Evolutionary conservation across 2,113 vertebrate genomes (phyloP).

Genomic region (Corynorhinus townsendii): DNA sequence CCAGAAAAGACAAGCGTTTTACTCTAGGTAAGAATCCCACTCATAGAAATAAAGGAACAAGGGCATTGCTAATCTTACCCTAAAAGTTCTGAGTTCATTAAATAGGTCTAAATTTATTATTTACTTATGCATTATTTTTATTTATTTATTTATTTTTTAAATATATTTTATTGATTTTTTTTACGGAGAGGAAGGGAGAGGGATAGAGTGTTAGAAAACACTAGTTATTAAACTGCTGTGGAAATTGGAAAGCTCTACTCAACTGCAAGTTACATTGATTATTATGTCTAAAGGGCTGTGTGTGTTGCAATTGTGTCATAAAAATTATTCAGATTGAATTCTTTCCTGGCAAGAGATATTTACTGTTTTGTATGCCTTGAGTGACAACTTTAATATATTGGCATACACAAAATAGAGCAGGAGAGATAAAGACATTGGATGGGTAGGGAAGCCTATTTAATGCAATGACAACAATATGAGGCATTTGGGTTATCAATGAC

Average conservation of each 20-base stretch:
- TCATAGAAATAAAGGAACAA: not conserved
- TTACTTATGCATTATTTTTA: too few species aligned
- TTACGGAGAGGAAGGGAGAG: too few species aligned
- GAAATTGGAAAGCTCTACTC: not conserved
- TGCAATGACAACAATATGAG: not conserved
- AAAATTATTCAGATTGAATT: conserved; percentile 40
- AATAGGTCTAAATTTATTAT: too few species aligned
- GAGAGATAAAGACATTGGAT: not conserved
- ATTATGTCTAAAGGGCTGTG: not conserved
- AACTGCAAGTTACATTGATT: not conserved
- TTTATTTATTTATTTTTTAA: too few species aligned
- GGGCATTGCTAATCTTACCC: not conserved
- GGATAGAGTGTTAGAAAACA: too few species aligned
- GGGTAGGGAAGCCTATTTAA: not conserved
- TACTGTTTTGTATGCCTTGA: not conserved
- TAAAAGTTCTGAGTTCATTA: not conserved
- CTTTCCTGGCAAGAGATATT: conserved; percentile 3
- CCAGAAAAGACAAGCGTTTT: not conserved
- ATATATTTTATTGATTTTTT: too few species aligned
- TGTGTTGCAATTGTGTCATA: not conserved
- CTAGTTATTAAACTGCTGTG: not conserved
- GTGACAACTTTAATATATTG: not conserved
- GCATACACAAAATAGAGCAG: not conserved
- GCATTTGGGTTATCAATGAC: not conserved
- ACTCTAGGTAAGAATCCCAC: not conserved